Conservation (phyloP, 1,140 invertebrate species). For the Andricus grossulariae region DNA sequence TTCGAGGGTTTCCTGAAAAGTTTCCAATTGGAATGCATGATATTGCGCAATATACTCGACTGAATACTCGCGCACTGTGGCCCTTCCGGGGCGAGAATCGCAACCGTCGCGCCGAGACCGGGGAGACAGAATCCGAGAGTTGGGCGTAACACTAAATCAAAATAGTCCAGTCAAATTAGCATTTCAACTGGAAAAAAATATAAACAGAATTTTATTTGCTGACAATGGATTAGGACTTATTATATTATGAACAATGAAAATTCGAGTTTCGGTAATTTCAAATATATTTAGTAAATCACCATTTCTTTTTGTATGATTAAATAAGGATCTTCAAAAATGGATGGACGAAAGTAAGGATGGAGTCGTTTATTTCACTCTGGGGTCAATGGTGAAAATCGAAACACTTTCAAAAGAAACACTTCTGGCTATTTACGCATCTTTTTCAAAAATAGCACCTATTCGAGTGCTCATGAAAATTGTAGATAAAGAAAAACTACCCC, state of each 20-base stretch:
- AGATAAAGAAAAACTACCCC: conserved; percentile 58
- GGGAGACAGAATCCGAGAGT: too few species aligned
- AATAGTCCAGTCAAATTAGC: too few species aligned
- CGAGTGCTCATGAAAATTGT: conserved; percentile 63
- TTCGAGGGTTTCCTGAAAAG: too few species aligned
- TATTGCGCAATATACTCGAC: too few species aligned
- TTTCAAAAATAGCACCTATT: conserved; percentile 58
- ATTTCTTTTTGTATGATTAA: conserved; percentile 25
- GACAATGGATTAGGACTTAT: too few species aligned
- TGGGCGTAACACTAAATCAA: too few species aligned
- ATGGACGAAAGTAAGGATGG: conserved; percentile 82
- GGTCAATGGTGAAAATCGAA: conserved; percentile 82
- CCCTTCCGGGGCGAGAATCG: too few species aligned
- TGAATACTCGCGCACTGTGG: too few species aligned
- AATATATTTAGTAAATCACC: background rate
- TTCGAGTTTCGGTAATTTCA: conserved; percentile 43
- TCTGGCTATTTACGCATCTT: conserved; percentile 55
- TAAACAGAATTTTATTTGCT: too few species aligned
- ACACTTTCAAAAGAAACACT: conserved; percentile 63
- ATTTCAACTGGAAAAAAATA: too few species aligned
- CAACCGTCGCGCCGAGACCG: too few species aligned
- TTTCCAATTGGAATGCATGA: too few species aligned
- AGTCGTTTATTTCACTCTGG: conserved; percentile 84
- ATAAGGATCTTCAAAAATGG: conserved; percentile 80
- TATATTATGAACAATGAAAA: conserved; percentile 45